A percentile compares a stretch with the other conserved stretches of the same genome.
Conservation (phyloP, 2,797 vertebrate species). For the Cirrhinus molitorella region DNA sequence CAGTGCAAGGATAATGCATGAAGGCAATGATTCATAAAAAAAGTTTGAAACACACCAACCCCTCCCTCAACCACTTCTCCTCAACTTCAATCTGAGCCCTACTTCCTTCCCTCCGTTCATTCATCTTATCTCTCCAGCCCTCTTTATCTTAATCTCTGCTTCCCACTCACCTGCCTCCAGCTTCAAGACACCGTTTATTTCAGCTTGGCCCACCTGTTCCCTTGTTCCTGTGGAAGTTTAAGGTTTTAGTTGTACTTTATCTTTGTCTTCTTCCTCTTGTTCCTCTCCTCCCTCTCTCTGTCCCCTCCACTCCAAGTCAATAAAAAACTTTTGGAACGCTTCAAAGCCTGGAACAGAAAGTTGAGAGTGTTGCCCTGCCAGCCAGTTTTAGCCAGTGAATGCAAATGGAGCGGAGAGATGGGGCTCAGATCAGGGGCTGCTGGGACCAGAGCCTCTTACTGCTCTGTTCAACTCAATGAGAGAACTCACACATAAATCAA, state of each 20-base stretch:
- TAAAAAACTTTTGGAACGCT: constrained; percentile 70
- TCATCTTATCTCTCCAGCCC: constrained; percentile 54
- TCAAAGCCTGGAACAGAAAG: constrained; percentile 78
- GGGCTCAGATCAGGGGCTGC: constrained; percentile 77
- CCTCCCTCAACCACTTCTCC: constrained; percentile 27
- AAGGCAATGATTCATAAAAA: constrained; percentile 49
- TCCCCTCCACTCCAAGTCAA: constrained; percentile 24
- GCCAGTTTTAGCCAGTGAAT: constrained; percentile 75
- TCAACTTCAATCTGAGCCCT: constrained; percentile 25
- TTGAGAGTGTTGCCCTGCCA: constrained; percentile 77
- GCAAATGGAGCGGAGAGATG: constrained; percentile 78
- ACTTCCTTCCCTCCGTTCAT: constrained; percentile 42
- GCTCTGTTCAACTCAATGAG: constrained; percentile 32
- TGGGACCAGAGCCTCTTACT: constrained; percentile 54
- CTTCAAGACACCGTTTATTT: constrained; percentile 38
- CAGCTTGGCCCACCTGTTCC: constrained; percentile 55
- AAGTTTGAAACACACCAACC: constrained; percentile 55
- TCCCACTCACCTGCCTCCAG: constrained; percentile 51
- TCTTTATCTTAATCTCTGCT: constrained; percentile 44
- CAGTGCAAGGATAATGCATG: constrained; percentile 45
- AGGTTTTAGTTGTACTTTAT: constrained; percentile 53
- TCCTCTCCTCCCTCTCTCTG: constrained; percentile 34
- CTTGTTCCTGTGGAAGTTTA: constrained; percentile 17
- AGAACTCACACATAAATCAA: constrained; percentile 52
- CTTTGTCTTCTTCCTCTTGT: constrained; percentile 55